Evolutionary conservation across 2,797 vertebrate genomes (phyloP), one percentile per base, ranked within the genome.

Genomic region (Ceyx erithaca): DNA sequence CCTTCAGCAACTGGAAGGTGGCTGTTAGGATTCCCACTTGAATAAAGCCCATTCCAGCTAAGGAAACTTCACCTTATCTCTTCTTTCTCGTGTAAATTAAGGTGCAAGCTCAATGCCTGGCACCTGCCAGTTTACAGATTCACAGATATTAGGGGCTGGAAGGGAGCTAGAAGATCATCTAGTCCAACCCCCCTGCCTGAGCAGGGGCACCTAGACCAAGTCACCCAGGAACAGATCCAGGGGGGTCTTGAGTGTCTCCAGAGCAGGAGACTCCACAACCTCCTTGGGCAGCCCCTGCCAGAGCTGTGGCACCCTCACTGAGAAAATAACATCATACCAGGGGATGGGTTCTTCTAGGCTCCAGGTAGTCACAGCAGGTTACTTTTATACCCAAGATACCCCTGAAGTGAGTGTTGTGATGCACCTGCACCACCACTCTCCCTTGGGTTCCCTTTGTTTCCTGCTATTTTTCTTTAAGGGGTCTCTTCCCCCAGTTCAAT

Each of bases 401-500:
- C 2, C 25, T 20, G 20, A 75, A 69, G 17, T 64, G 22, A 41
- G 20, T 20, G 31, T 4, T 76, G n/a, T 67, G n/a, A 10, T 37
- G 16, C 22, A 45, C 28, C n/a, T 66, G 48, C 43, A 58, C 21
- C n/a, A 18, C 35, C 48, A 14, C 25, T 61, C 25, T 40, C 58
- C 26, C 8, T 19, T 12, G 0, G 6, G 19, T 35, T 78, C 35
- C 33, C 43, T 79, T 63, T 7, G 21, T 55, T 85, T 51, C 7
- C 55, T 69, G 54, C 35, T 43, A 6, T 28, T 89, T 88, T 80
- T 35, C 51, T 55, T 48, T 26, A 51, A 83, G 79, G 19, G 31
- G 48, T 46, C 62, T 96, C 91, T 83, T 89, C 31, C 68, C 93
- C 83, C 43, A 79, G 80, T 96, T 97, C 96, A 97, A 93, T 96